Base-by-base conservation (phyloP, 1,140 invertebrate species). In the Lamellibrachia luymesi region DNA sequence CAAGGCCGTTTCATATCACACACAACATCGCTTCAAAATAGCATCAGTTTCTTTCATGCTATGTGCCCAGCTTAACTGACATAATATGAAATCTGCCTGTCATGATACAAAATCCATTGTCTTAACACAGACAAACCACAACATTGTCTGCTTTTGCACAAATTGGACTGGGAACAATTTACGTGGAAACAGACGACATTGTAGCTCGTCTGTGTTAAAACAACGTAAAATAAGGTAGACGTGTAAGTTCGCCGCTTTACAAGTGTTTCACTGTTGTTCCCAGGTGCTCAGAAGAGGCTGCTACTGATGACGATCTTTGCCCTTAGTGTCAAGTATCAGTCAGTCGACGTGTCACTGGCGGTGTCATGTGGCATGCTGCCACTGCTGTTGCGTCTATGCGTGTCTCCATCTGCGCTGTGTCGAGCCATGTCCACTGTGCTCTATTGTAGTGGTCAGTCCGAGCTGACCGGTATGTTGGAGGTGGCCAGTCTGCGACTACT, bases 301-400 rank as follows among this genome's bases (percentile, higher is more conserved):
- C 95, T 96, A 94, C 94, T 97, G 50, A 95, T 97, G 50, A 97
- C 97, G 25, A 95, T 97, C 17, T 97, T 97, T 95, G 96, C 97
- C 4, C 95, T 97, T 91, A 97, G 97, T 95, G 96, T 97, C 10
- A 96, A 96, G 52, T 97, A 97, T 95, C 96, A 96, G 93, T 96
- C 97, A 25, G 95, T 96, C 92, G 97, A 97, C 95, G 95, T 97
- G n/a, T 96, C 96, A 51, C 95, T 97, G 38, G 96, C 97, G 4
- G 97, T 97, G 25, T 97, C 97, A 4, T 97, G 97, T 95, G 97
- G 97, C 5, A 89, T 97, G 22, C 95, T 97, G 56, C 95, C 96
- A 4, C 94, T 96, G 7, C 95, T 97, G n/a, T 96, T 96, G 90
- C 94, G 95, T 13, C 95, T 97, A 91, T 96, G 96, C 93, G 94